Evolutionary conservation across 2,113 vertebrate species (phyloP), one percentile per base, ranked within the genome.

Genomic region (Mugil cephalus): DNA sequence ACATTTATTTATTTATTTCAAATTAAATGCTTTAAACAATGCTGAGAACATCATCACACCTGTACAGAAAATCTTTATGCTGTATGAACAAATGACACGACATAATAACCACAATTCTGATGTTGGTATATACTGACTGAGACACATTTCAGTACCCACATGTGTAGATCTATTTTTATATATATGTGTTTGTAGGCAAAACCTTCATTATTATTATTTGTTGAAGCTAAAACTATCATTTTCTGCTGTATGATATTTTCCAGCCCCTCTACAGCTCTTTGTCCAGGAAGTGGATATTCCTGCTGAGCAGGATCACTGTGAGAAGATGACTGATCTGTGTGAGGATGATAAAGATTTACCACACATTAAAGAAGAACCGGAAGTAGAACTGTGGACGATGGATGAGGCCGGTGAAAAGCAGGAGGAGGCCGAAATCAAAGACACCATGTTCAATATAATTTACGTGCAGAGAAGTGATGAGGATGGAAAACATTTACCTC

Each of bases 401-500:
- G 1, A 52, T 24, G 21, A 55, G 42, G 15, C 36, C 9, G 46
- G 14, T 18, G 60, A 74, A 56, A 48, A 51, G 15, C 47, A 56
- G 35, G 64, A 69, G 14, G 59, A 56, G 9, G 15, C 52, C 50
- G 77, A 80, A 7, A 58, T 13, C 6, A 74, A 78, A 66, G 50
- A 67, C 45, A 39, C 73, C 0, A 19, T 77, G 83, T 81, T 85
- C 10, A 85, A 78, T 62, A 81, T 85, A 1, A 67, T 85, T 38
- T 74, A 74, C 34, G 69, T 77, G 18, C 64, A 74, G 48, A 74
- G 60, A 46, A 52, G 55, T 39, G 59, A 69, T 10, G 68, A 72
- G 14, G 52, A 59, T 7, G 46, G 15, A 52, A 38, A 6, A 21
- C 19, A 12, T 15, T 15, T 38, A 10, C 10, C 54, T 42, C 40